Conservation (phyloP, 2,888 invertebrate genomes). For the Meloe dianella region DNA sequence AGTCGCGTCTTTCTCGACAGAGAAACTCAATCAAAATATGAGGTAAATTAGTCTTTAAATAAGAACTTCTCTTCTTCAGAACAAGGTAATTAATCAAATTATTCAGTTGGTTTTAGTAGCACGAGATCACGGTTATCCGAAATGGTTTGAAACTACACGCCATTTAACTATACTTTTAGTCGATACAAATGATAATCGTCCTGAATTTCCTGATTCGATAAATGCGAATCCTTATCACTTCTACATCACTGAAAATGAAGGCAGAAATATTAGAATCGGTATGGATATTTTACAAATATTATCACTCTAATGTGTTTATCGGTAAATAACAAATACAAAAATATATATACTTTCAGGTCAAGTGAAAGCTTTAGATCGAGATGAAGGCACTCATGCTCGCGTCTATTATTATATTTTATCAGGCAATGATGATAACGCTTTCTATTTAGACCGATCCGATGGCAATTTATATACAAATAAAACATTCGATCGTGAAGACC, state of each 20-base stretch:
- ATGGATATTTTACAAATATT: conserved; percentile 39
- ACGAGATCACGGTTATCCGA: conserved; percentile 81
- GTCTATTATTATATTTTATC: conserved; percentile 83
- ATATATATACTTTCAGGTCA: conserved; percentile 61
- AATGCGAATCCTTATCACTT: conserved; percentile 71
- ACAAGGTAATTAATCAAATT: conserved; percentile 15
- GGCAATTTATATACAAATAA: conserved; percentile 81
- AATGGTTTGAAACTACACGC: conserved; percentile 77
- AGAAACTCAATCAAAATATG: conserved; percentile 72
- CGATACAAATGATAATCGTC: conserved; percentile 82
- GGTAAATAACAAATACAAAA: neutral
- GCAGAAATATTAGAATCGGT: conserved; percentile 70
- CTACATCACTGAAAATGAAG: conserved; percentile 74
- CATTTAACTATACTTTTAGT: conserved; percentile 76
- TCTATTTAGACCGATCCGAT: conserved; percentile 79
- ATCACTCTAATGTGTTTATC: neutral
- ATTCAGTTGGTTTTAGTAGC: conserved; percentile 79
- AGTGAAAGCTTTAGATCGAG: conserved; percentile 75
- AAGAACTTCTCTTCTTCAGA: neutral
- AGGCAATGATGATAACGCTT: conserved; percentile 79
- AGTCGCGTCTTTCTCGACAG: conserved; percentile 81
- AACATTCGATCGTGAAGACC: conserved; percentile 82
- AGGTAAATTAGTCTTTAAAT: conserved; percentile 56
- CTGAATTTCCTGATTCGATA: conserved; percentile 71
- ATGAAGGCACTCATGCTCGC: conserved; percentile 80